Conservation (phyloP, 2,797 vertebrate species). For the Rhadinocentrus ornatus region DNA sequence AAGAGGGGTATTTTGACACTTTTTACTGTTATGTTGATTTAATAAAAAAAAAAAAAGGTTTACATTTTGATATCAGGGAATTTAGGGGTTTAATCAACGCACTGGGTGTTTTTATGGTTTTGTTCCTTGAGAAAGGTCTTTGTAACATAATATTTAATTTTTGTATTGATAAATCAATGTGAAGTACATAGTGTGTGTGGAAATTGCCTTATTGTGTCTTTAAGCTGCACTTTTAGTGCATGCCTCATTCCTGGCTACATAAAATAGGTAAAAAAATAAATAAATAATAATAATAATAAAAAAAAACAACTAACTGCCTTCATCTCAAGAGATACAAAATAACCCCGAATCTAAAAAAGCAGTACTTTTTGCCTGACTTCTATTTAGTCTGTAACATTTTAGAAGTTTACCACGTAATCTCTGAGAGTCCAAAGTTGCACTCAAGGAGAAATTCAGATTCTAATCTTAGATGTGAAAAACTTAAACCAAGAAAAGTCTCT, state of each 20-base stretch:
- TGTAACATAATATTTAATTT: background rate
- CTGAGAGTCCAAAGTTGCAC: background rate
- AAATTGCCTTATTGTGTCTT: background rate
- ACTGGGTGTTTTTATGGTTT: background rate
- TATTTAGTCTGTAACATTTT: constrained; percentile 4
- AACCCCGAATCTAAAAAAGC: background rate
- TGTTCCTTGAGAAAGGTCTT: background rate
- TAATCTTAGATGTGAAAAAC: background rate
- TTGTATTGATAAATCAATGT: background rate
- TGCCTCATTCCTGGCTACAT: background rate
- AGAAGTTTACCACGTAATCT: background rate
- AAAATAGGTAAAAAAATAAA: background rate
- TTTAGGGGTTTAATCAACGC: background rate
- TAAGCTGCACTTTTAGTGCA: background rate
- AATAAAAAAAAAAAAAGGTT: background rate
- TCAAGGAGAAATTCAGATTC: background rate
- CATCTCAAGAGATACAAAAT: background rate
- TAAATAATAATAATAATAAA: too few species aligned
- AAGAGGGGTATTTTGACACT: background rate
- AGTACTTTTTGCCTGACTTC: background rate
- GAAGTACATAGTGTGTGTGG: background rate
- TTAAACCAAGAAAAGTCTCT: background rate
- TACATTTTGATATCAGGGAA: background rate
- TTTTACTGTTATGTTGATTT: background rate
- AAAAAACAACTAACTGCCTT: background rate